Conservation (phyloP, 1,140 invertebrate genomes). For the Eueides isabella region DNA sequence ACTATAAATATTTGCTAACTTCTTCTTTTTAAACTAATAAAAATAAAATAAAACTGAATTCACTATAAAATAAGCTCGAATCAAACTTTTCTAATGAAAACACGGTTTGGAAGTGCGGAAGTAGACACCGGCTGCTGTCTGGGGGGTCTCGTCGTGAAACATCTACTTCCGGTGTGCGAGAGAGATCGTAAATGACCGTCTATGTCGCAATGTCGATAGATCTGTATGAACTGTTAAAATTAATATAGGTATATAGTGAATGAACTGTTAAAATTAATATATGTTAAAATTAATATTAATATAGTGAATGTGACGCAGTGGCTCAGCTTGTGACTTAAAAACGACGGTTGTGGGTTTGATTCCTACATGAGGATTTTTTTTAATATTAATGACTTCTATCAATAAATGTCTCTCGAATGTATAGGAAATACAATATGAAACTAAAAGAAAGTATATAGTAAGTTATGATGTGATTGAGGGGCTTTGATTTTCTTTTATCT, state of each 20-base stretch:
- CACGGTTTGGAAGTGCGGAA: conserved; percentile 53
- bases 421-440: too few relatives aligned
- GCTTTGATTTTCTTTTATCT: too few relatives aligned
- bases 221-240: not conserved
- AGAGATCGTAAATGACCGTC: conserved; percentile 22
- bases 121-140: conserved; percentile 67
- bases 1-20: not conserved
- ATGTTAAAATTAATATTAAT: too few relatives aligned
- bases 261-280: not conserved
- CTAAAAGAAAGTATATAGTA: too few relatives aligned
- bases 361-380: too few relatives aligned
- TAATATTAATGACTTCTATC: too few relatives aligned
- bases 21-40: not conserved
- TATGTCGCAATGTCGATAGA: not conserved
- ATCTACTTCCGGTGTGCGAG: conserved; percentile 53
- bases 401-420: too few relatives aligned
- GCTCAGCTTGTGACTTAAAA: too few relatives aligned
- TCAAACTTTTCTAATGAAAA: conserved; percentile 6
- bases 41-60: not conserved
- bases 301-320: too few relatives aligned
- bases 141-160: conserved; percentile 58
- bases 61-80: not conserved
- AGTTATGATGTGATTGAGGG: too few relatives aligned
- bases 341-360: too few relatives aligned
- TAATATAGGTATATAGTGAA: too few relatives aligned